Evolutionary conservation across 2,888 invertebrate species (phyloP), one percentile per base, ranked within the genome.

Genomic region (Acleris cristana): DNA sequence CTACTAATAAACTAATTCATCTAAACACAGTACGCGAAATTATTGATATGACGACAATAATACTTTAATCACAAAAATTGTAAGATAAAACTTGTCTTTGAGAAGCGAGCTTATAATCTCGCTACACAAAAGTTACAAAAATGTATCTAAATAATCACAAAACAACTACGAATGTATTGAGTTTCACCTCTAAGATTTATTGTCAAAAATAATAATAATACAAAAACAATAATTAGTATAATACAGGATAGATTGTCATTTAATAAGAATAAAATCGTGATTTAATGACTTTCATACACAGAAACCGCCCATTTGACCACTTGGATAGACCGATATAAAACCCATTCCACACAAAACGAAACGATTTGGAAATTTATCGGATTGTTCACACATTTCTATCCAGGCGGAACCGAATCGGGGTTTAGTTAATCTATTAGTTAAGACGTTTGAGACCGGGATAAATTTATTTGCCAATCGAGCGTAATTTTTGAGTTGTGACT

Each of bases 41-140:
- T 51, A 57, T 54, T 63, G 58, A 67, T 67, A 67, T 67, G 67
- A 67, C 58, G 67, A 67, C 58, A 63, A 56, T 67, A 67, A 67
- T 67, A 67, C 67, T 67, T 63, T 54, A 63, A 34, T n/a, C n/a
- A 58, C 58, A 48, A 62, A 45, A 23, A 60, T 49, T 44, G 55
- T 54, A 65, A 19, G 45, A 30, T 23, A 40, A 19, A 19, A 59
- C 30, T 18, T 67, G 67, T 67, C 67, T 58, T 67, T 63, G 64
- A 64, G 44, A 21, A 19, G 48, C 51, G 52, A 67, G 26, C 49
- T 66, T 66, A 62, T 56, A 54, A 57, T 63, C 63, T 63, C 19
- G 16, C 58, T 67, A 66, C 44, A 23, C 44, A 52, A 64, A 34
- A 58, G 48, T 53, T 30, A 64, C 18, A 57, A 58, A 45, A 62